phyloP scores from a whole-genome alignment of 2,888 invertebrate genomes.

The Sussaba pulchella region DNA sequence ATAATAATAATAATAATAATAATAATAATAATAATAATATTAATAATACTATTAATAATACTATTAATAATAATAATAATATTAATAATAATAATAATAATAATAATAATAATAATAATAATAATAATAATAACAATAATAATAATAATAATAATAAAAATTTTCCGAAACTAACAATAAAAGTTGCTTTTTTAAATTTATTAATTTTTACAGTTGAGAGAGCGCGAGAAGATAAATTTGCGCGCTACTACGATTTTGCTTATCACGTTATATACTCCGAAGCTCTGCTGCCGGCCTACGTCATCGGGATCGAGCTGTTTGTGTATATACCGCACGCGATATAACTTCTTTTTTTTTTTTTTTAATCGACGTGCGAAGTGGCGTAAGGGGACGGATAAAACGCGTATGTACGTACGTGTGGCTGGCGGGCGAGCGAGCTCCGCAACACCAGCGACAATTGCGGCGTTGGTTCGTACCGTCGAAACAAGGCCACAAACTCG shows the following conservation, averaged over 20 bases:
- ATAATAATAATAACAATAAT: no score
- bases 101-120: no score
- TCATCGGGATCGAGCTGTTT: conserved; percentile 20
- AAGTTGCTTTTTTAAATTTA: no score
- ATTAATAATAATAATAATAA: no score
- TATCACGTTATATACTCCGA: conserved; percentile 39
- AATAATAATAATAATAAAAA: no score
- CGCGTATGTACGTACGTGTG: not conserved
- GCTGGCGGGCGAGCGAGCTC: conserved; percentile 10
- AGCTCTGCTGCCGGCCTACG: conserved; percentile 25
- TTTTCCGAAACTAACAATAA: no score
- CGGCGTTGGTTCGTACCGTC: conserved; percentile 66
- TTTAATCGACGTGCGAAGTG: conserved; percentile 6
- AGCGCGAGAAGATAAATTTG: conserved; percentile 4
- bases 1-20: no score
- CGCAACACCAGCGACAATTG: conserved; percentile 44
- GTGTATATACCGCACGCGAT: not conserved
- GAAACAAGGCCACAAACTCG: conserved; percentile 72
- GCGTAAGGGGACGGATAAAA: conserved; percentile 9
- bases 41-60: no score
- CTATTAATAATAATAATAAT: no score
- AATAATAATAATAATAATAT: no score
- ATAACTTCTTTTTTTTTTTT: no score
- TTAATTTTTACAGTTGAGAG: no score
- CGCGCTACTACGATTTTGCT: conserved; percentile 28